Evolutionary conservation across 2,113 vertebrate species (phyloP).

Genomic region (Seriola aureovittata): DNA sequence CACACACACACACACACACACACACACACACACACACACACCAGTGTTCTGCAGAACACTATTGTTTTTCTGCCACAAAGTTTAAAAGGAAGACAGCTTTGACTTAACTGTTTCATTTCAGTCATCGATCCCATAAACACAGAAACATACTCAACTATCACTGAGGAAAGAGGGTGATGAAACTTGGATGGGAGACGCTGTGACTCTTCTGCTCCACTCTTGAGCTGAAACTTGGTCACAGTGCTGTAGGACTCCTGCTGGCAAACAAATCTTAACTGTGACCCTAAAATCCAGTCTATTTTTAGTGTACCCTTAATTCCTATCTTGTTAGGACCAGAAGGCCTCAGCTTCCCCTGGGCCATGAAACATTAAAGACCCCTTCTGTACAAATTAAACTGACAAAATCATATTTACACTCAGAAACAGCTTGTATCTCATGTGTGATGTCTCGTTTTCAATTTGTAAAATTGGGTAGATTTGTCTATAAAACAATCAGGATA

Average conservation of each 20-base stretch:
- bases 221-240: constrained; percentile 42
- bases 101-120: constrained; percentile 32
- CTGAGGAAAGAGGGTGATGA: constrained; percentile 6
- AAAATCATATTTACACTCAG: constrained; percentile 56
- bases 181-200: not conserved
- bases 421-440: constrained; percentile 44
- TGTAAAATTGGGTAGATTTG: not conserved
- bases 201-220: constrained; percentile 15
- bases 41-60: constrained; percentile 2
- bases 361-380: constrained; percentile 73
- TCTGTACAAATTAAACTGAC: constrained; percentile 58
- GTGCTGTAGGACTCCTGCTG: constrained; percentile 30
- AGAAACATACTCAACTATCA: not conserved
- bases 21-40: not conserved
- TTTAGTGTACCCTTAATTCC: constrained; percentile 66
- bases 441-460: constrained; percentile 28
- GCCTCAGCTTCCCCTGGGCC: constrained; percentile 54
- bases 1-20: constrained; percentile 3
- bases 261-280: constrained; percentile 55
- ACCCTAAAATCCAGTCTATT: constrained; percentile 62
- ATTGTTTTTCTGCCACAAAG: constrained; percentile 17
- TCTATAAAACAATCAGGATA: not conserved
- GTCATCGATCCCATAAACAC: constrained; percentile 9
- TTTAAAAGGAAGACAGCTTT: constrained; percentile 31
- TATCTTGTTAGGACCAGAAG: constrained; percentile 57